phyloP scores from a whole-genome alignment of 2,797 vertebrate genomes.

The Sebastes steindachneri region DNA sequence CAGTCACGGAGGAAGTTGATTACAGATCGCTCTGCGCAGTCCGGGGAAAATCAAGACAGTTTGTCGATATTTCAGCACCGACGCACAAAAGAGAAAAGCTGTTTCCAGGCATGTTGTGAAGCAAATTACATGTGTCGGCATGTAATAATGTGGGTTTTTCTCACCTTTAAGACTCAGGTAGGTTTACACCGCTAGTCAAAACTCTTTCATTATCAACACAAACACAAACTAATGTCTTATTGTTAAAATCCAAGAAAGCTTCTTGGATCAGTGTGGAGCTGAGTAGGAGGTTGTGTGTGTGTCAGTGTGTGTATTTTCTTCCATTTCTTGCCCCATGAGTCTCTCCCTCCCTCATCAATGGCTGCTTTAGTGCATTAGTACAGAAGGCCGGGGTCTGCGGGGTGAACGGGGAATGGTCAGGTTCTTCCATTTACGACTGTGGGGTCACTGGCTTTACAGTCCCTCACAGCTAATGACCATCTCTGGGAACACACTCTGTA shows the following conservation, averaged over 20 bases:
- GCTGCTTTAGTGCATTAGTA: conserved; percentile 62
- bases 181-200: not conserved
- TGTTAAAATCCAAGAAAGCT: not conserved
- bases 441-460: conserved; percentile 60
- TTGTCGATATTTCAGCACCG: conserved; percentile 23
- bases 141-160: not conserved
- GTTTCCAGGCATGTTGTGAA: conserved; percentile 5
- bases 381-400: conserved; percentile 38
- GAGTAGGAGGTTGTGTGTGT: not conserved
- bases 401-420: conserved; percentile 36
- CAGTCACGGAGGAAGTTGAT: conserved; percentile 24
- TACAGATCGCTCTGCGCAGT: not conserved
- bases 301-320: not conserved
- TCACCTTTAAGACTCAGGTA: not conserved
- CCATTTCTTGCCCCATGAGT: not conserved
- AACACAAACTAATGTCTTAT: not conserved
- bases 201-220: not conserved
- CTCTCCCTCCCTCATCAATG: conserved; percentile 35
- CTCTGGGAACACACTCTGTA: conserved; percentile 44
- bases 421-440: conserved; percentile 56
- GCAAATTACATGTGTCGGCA: not conserved
- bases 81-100: not conserved
- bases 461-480: conserved; percentile 70
- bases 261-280: not conserved
- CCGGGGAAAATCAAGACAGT: conserved; percentile 4